These are phyloP conservation scores for Hydrophis major DNA, from an alignment of 2,797 vertebrate genomes.

Conservation along the genomic window DNA sequence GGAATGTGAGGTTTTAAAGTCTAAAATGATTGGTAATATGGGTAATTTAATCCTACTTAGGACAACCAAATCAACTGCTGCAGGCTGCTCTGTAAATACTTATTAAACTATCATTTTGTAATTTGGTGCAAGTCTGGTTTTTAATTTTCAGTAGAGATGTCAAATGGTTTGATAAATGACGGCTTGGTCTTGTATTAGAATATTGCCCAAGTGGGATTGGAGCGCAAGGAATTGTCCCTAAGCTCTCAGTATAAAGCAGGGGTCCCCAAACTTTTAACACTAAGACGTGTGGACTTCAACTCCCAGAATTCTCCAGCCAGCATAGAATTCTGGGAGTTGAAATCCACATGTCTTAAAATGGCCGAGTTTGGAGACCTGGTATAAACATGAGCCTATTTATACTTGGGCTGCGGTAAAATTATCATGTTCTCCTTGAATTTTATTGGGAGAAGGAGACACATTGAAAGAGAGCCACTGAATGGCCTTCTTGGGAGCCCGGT, in stretches of 20 bases:
- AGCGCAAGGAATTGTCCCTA: neutral
- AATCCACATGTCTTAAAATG: too few relatives aligned
- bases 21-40: constrained; percentile 43
- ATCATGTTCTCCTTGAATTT: neutral
- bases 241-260: neutral
- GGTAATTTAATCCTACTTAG: constrained; percentile 4
- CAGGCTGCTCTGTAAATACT: constrained; percentile 52
- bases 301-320: too few relatives aligned
- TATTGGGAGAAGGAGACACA: neutral
- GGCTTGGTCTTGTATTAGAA: neutral
- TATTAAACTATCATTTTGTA: constrained; percentile 50
- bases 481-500: neutral
- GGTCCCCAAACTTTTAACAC: too few relatives aligned
- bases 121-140: constrained; percentile 60
- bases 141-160: constrained; percentile 55
- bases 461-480: too few relatives aligned
- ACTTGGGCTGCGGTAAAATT: too few relatives aligned
- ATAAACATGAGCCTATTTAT: neutral
- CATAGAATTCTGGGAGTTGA: too few relatives aligned
- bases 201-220: too few relatives aligned
- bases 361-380: too few relatives aligned
- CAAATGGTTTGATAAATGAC: neutral
- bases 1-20: constrained; percentile 24
- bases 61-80: constrained; percentile 40
- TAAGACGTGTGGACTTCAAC: too few relatives aligned